phyloP scores from a whole-genome alignment of 1,140 invertebrate species.

The Caenorhabditis remanei region DNA sequence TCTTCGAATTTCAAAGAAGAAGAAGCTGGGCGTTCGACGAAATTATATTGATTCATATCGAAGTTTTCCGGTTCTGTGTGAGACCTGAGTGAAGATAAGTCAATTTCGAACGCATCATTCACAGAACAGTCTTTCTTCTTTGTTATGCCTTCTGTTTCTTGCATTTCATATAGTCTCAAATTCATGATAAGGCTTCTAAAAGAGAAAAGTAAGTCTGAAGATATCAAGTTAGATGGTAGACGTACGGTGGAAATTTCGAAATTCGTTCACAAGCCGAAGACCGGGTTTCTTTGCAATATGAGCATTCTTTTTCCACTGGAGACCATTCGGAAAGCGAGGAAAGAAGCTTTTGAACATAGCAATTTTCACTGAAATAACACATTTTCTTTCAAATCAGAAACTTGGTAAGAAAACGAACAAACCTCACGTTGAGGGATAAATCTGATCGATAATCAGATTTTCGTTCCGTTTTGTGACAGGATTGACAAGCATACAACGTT shows the following conservation, averaged over 20 bases:
- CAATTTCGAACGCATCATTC: not conserved
- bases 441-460: not conserved
- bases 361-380: not conserved
- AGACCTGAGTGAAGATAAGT: not conserved
- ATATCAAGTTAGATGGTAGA: not conserved
- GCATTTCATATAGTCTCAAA: not conserved
- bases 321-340: not conserved
- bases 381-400: not conserved
- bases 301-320: constrained; percentile 8
- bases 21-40: too few species aligned
- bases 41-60: too few species aligned
- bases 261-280: not conserved
- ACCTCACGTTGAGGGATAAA: not conserved
- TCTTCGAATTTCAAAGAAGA: too few species aligned
- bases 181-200: not conserved
- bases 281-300: not conserved
- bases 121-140: not conserved
- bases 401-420: not conserved
- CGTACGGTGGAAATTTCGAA: not conserved
- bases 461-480: not conserved
- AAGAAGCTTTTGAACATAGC: not conserved
- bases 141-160: not conserved
- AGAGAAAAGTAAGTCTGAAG: not conserved
- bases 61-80: too few species aligned
- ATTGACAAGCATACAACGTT: not conserved